Evolutionary conservation across 2,888 invertebrate species (phyloP).

Genomic region (Hypena proboscidalis): DNA sequence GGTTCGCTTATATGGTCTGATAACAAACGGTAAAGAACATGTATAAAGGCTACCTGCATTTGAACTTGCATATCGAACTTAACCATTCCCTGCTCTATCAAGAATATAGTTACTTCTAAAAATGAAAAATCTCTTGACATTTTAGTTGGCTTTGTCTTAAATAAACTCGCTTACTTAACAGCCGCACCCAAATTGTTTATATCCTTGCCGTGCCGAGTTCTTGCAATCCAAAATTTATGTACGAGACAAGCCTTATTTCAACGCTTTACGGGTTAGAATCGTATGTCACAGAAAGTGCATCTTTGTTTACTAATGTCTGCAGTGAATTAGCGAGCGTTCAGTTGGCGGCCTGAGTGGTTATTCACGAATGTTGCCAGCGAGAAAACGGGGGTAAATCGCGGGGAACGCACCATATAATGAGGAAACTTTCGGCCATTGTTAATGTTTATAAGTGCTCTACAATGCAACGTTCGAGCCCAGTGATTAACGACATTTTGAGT

Average conservation of each 20-base stretch:
- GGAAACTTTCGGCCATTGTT: slow-evolving; percentile 45
- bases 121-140: too few species aligned
- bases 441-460: slow-evolving; percentile 41
- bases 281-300: slow-evolving; percentile 33
- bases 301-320: slow-evolving; percentile 54
- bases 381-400: slow-evolving; percentile 40
- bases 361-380: slow-evolving; percentile 49
- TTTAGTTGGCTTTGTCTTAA: too few species aligned
- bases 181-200: slow-evolving; percentile 49
- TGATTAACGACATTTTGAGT: slow-evolving; percentile 32
- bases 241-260: slow-evolving; percentile 36
- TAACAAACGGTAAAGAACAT: too few species aligned
- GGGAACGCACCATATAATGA: slow-evolving; percentile 42
- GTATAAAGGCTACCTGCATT: too few species aligned
- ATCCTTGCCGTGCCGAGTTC: slow-evolving; percentile 41
- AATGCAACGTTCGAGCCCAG: slow-evolving; percentile 33
- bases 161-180: slow-evolving; percentile 22
- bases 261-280: slow-evolving; percentile 38
- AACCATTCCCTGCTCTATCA: too few species aligned
- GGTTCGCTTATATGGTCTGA: too few species aligned
- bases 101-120: too few species aligned
- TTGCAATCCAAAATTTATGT: slow-evolving; percentile 41
- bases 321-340: slow-evolving; percentile 53
- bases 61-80: too few species aligned
- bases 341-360: slow-evolving; percentile 45